Evolutionary conservation across 2,113 vertebrate genomes (phyloP).

Genomic region (Illadopsis cleaveri): DNA sequence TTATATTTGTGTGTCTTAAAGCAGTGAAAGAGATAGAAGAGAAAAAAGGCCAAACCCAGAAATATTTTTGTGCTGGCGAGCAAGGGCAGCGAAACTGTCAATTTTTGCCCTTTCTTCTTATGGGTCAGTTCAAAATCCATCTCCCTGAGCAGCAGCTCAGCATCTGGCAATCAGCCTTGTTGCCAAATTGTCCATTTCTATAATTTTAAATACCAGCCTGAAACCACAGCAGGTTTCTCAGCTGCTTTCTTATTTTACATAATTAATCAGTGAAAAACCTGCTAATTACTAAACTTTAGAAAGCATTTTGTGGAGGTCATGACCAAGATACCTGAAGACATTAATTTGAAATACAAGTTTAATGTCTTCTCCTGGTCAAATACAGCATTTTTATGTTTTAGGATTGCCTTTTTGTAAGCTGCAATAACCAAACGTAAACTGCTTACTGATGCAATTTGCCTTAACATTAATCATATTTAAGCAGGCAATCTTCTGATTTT

Average conservation of each 20-base stretch:
- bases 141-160: background rate
- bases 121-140: background rate
- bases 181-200: background rate
- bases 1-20: background rate
- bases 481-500: background rate
- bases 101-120: background rate
- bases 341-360: background rate
- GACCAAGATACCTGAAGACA: background rate
- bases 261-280: background rate
- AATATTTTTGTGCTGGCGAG: background rate
- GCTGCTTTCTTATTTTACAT: background rate
- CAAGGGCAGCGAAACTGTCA: background rate
- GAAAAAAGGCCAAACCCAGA: background rate
- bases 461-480: background rate
- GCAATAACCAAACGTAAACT: background rate
- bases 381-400: background rate
- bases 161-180: background rate
- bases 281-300: background rate
- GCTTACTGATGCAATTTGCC: background rate
- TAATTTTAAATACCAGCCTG: background rate
- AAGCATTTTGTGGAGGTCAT: background rate
- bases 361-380: background rate
- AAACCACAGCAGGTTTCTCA: background rate
- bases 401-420: background rate
- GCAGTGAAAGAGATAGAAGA: background rate